Conservation (phyloP, 1,140 invertebrate genomes). For the Drosophila elegans region DNA sequence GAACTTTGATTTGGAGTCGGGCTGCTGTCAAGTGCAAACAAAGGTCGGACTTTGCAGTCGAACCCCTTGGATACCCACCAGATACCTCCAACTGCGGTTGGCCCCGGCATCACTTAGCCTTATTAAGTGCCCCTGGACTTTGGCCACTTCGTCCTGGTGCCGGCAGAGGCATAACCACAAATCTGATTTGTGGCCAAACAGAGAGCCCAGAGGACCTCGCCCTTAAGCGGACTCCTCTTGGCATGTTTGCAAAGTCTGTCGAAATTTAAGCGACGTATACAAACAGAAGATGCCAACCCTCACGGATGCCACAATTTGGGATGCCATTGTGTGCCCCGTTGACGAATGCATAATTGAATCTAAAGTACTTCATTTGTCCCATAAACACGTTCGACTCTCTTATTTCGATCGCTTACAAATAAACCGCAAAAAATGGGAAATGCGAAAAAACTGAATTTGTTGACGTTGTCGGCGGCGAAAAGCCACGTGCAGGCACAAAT, state of each 20-base stretch:
- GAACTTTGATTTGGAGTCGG: constrained; percentile 26
- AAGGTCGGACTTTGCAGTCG: constrained; percentile 19
- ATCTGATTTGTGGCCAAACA: constrained; percentile 54
- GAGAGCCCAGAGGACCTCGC: neutral
- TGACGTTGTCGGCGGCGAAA: constrained; percentile 34
- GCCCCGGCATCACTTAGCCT: constrained; percentile 16
- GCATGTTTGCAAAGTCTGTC: neutral
- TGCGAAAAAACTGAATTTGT: constrained; percentile 37
- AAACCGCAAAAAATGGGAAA: constrained; percentile 44
- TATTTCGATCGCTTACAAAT: constrained; percentile 62
- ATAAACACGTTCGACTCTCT: constrained; percentile 74
- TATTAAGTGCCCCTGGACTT: constrained; percentile 47
- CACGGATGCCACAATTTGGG: constrained; percentile 39
- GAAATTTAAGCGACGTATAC: constrained; percentile 16
- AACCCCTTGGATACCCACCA: constrained; percentile 16
- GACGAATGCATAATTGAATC: constrained; percentile 75
- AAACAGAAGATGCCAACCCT: constrained; percentile 31
- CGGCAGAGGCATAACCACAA: constrained; percentile 34
- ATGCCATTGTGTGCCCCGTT: constrained; percentile 58
- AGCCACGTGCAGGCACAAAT: constrained; percentile 61
- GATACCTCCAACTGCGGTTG: constrained; percentile 26
- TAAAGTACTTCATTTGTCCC: constrained; percentile 77
- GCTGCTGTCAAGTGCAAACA: constrained; percentile 54
- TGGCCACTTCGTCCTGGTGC: constrained; percentile 1
- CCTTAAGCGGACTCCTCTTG: constrained; percentile 20